Evolutionary conservation across 2,888 invertebrate genomes (phyloP), one percentile per base, ranked within the genome.

Genomic region (Autographa pulchrina): DNA sequence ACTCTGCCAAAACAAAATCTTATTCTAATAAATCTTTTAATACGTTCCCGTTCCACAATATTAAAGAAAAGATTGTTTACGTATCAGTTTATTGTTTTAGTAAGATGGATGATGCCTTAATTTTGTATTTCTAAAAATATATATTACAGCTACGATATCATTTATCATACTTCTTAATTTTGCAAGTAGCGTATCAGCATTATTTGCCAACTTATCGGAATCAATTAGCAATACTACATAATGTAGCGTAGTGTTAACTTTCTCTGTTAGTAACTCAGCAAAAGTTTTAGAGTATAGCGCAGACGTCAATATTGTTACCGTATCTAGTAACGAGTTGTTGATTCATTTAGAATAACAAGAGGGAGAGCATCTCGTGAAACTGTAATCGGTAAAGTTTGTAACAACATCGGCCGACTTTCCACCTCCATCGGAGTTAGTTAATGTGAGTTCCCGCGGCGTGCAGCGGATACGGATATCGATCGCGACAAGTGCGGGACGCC

Each of bases 391-490:
- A 93, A 95, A 95, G 93, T 96, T 95, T 88, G 92, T 86, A 92
- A 93, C 92, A 94, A 93, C 93, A 94, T 91, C 93, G 93, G 89
- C 91, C 92, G 94, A 94, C 93, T 94, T 94, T 92, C 92, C 91
- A 92, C 91, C 92, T 93, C 91, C 89, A 88, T 88, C 88, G 82
- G 87, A 92, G 91, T 93, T 93, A 91, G 94, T 94, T 94, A 94
- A 93, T 94, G 92, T 89, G 92, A 93, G 93, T 94, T 93, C 89
- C 91, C 90, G 91, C 91, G 90, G 91, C 91, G 92, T 92, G 92
- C 91, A 93, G 91, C 91, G 91, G 91, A 89, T 95, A 95, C 91
- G 91, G 92, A 88, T 95, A 96, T 95, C 94, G 95, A 95, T 95
- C 94, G 93, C 88, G 92, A 89, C 93, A 90, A 92, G 91, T 90